A percentile compares a stretch with the other conserved stretches of the same genome.
phyloP scores from a whole-genome alignment of 2,888 invertebrate species.

The Eueremaeus valkanovi region DNA sequence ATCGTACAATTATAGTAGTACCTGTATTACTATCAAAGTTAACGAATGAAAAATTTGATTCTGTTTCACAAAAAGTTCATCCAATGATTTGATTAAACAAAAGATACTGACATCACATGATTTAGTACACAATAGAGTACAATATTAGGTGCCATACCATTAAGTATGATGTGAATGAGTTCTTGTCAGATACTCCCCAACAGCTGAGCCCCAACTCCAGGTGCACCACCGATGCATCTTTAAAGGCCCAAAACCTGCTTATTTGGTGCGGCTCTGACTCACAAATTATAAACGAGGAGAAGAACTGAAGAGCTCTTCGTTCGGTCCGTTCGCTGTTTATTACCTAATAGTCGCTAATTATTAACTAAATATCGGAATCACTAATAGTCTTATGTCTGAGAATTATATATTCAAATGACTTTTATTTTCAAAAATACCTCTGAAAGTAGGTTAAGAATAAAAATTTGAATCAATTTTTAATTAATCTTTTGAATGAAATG shows the following conservation, averaged over 20 bases:
- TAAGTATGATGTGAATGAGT: not conserved
- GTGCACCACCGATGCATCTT: not conserved
- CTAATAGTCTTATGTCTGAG: not conserved
- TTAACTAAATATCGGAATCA: not conserved
- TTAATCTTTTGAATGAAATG: not conserved
- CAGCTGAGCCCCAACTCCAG: conserved; percentile 2
- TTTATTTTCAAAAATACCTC: not conserved
- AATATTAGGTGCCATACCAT: not conserved
- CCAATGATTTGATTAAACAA: no score
- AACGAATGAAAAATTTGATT: no score
- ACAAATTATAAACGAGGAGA: not conserved
- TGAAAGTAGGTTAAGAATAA: not conserved
- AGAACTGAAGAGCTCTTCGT: not conserved
- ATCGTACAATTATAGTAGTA: no score
- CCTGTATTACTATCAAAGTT: no score
- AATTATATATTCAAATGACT: not conserved
- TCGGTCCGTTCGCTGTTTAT: not conserved
- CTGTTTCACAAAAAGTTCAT: no score
- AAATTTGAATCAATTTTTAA: not conserved
- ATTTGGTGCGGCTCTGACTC: not conserved
- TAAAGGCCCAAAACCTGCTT: not conserved
- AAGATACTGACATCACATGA: no score
- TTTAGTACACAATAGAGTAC: not conserved
- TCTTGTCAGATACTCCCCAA: not conserved
- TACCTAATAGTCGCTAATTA: not conserved